These are phyloP conservation scores for Delia radicum DNA, from an alignment of 1,140 invertebrate species.

Conservation along the genomic window DNA sequence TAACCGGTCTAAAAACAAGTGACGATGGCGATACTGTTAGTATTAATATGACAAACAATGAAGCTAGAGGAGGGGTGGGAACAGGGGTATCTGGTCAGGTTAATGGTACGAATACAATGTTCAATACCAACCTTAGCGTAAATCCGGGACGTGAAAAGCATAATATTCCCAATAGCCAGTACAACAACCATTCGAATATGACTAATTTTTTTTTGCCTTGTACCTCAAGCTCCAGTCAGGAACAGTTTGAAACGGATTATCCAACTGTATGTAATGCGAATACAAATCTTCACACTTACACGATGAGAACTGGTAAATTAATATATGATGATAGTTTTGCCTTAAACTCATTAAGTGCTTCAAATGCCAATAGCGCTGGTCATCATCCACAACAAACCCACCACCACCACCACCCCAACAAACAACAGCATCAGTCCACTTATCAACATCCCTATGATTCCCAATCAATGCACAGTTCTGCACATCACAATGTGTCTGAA, in stretches of 20 bases:
- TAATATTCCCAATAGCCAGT: background rate
- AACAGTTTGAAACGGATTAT: conserved; percentile 76
- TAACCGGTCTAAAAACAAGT: conserved; percentile 69
- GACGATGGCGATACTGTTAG: conserved; percentile 36
- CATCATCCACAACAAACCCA: conserved; percentile 15
- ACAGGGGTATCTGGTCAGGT: conserved; percentile 24
- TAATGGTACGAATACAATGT: conserved; percentile 29
- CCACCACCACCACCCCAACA: conserved; percentile 27
- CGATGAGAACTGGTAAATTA: conserved; percentile 73
- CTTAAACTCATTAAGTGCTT: conserved; percentile 38
- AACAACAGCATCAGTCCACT: conserved; percentile 45
- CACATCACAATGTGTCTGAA: conserved; percentile 39
- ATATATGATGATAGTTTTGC: conserved; percentile 66
- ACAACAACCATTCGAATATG: conserved; percentile 59
- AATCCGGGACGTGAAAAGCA: conserved; percentile 59
- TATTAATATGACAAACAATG: background rate
- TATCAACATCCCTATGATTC: conserved; percentile 52
- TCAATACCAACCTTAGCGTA: conserved; percentile 37
- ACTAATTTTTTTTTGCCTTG: conserved; percentile 74
- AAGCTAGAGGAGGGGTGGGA: no score
- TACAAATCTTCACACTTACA: conserved; percentile 80
- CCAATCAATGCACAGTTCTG: conserved; percentile 41
- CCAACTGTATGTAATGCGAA: conserved; percentile 83
- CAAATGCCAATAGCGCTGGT: conserved; percentile 1
- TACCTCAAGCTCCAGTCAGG: conserved; percentile 73